Percentiles rank a stretch among this genome's conserved stretches.
Evolutionary conservation across 2,797 vertebrate genomes (phyloP).

Genomic region (Sebastes cheni): DNA sequence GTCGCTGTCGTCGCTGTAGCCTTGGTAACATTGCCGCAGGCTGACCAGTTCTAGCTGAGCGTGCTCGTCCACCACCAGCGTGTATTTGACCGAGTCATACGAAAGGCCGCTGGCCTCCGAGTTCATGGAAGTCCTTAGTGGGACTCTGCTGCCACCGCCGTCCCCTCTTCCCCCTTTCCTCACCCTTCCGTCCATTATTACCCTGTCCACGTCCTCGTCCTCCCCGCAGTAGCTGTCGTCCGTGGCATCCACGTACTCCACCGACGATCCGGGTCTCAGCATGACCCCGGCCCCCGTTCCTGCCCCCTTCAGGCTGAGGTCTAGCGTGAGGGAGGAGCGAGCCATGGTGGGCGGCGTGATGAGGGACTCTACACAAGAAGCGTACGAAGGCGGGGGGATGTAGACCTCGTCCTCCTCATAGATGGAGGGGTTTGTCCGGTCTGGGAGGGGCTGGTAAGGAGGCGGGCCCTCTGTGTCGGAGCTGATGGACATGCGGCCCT

Average conservation of each 20-base stretch:
- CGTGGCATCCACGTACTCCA: conserved; percentile 73
- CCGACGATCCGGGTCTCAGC: conserved; percentile 66
- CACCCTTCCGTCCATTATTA: conserved; percentile 61
- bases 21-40: conserved; percentile 93
- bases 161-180: conserved; percentile 49
- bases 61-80: conserved; percentile 95
- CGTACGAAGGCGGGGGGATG: conserved; percentile 77
- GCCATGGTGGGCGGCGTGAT: conserved; percentile 68
- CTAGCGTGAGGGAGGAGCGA: conserved; percentile 55
- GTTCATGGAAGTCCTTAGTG: conserved; percentile 87
- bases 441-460: conserved; percentile 84
- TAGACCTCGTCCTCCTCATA: conserved; percentile 88
- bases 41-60: conserved; percentile 95
- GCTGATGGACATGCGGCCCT: conserved; percentile 94
- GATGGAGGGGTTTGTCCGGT: conserved; percentile 91
- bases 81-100: conserved; percentile 98
- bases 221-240: conserved; percentile 75
- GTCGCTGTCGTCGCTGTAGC: conserved; percentile 97
- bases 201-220: conserved; percentile 75
- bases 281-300: conserved; percentile 51
- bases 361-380: conserved; percentile 80
- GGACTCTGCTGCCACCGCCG: conserved; percentile 4
- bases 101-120: conserved; percentile 94
- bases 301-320: conserved; percentile 68
- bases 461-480: conserved; percentile 93